A percentile compares a stretch with the other conserved stretches of the same genome.
Evolutionary conservation across 2,888 invertebrate species (phyloP).

Genomic region (Eucera pruinosa): DNA sequence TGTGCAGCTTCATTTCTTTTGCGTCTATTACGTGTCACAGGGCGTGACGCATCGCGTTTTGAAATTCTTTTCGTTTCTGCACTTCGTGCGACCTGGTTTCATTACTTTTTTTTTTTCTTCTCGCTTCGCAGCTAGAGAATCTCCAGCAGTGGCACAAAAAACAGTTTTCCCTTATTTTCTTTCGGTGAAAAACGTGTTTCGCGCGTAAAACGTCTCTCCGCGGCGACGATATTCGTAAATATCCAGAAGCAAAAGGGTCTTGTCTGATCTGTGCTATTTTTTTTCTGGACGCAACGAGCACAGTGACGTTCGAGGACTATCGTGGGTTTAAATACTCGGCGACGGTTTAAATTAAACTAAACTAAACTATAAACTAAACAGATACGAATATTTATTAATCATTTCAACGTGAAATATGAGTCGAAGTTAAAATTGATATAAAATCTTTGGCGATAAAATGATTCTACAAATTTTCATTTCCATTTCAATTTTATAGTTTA

Average conservation of each 20-base stretch:
- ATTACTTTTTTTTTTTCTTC: slow-evolving; percentile 24
- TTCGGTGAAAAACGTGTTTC: slow-evolving; percentile 4
- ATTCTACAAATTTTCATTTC: too few species aligned
- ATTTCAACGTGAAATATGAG: too few species aligned
- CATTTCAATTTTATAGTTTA: too few species aligned
- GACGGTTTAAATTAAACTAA: background rate
- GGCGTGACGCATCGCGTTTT: slow-evolving; percentile 54
- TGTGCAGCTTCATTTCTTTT: slow-evolving; percentile 51
- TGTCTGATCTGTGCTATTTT: background rate
- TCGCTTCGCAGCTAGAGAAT: background rate
- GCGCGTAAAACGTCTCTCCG: slow-evolving; percentile 10
- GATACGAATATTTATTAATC: too few species aligned
- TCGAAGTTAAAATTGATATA: too few species aligned
- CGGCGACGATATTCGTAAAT: background rate
- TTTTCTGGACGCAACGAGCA: background rate
- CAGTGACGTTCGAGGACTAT: background rate
- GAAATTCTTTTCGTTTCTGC: slow-evolving; percentile 44
- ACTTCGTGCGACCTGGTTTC: slow-evolving; percentile 46
- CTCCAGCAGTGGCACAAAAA: background rate
- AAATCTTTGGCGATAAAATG: too few species aligned
- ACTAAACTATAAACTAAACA: too few species aligned
- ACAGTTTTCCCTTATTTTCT: background rate
- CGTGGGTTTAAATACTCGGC: background rate
- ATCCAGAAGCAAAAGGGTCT: background rate
- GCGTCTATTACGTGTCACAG: slow-evolving; percentile 53